These are phyloP conservation scores for Aphelenchoides avenae DNA, from an alignment of 1,140 invertebrate genomes.

Conservation along the genomic window DNA sequence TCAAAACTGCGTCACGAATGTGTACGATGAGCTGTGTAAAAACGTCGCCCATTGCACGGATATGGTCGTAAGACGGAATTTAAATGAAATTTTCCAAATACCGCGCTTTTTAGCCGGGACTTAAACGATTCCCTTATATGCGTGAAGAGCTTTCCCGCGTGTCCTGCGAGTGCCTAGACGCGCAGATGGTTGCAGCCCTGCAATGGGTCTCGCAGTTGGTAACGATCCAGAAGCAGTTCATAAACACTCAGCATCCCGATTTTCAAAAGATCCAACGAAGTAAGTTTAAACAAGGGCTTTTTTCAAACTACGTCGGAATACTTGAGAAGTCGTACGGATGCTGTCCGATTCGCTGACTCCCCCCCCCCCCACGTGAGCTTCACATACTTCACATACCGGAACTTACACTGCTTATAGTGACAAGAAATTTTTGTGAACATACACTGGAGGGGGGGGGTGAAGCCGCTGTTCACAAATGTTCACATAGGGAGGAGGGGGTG, in stretches of 20 bases:
- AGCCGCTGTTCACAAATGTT: no score
- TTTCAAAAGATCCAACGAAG: no score
- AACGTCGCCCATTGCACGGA: neutral
- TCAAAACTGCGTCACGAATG: slow-evolving; percentile 4
- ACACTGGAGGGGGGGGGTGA: no score
- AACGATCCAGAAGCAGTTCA: slow-evolving; percentile 5
- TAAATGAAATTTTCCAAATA: slow-evolving; percentile 1
- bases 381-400: no score
- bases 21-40: slow-evolving; percentile 1
- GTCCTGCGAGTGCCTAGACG: slow-evolving; percentile 4
- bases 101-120: slow-evolving; percentile 4
- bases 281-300: no score
- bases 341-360: no score
- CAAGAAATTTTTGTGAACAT: no score
- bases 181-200: slow-evolving; percentile 3
- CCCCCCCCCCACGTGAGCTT: no score
- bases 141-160: neutral
- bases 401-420: no score
- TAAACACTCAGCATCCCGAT: slow-evolving; percentile 4
- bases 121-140: slow-evolving; percentile 17
- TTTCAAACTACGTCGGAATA: no score
- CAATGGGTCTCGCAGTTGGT: slow-evolving; percentile 10
- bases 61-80: neutral
- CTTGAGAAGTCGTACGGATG: no score
- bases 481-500: no score